A percentile compares a stretch with the other conserved stretches of the same genome.
Evolutionary conservation across 2,113 vertebrate genomes (phyloP).

Genomic region (Entelurus aequoreus): DNA sequence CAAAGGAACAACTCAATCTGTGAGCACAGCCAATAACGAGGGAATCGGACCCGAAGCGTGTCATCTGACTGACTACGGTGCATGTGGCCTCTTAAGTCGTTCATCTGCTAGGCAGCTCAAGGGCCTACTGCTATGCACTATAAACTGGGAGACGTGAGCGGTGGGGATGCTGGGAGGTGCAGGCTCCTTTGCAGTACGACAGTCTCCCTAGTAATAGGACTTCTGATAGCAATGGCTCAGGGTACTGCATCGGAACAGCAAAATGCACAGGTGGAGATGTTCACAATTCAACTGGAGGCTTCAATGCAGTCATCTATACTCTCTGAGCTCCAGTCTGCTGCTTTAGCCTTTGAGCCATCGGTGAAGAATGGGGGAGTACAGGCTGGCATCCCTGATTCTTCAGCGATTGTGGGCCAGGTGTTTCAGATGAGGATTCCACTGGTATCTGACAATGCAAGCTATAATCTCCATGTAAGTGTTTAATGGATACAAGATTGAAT

Average conservation of each 20-base stretch:
- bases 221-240: constrained; percentile 67
- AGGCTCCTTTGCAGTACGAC: constrained; percentile 72
- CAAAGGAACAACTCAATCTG: constrained; percentile 46
- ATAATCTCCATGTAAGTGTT: constrained; percentile 56
- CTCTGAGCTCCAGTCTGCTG: constrained; percentile 73
- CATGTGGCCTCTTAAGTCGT: constrained; percentile 60
- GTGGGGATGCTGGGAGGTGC: constrained; percentile 43
- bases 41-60: constrained; percentile 39
- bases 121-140: constrained; percentile 72
- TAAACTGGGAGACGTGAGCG: constrained; percentile 53
- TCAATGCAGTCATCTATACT: constrained; percentile 87
- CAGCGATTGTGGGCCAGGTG: constrained; percentile 81
- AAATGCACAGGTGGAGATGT: constrained; percentile 75
- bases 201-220: constrained; percentile 69
- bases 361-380: constrained; percentile 63
- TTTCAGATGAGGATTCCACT: constrained; percentile 82
- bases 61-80: constrained; percentile 52
- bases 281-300: constrained; percentile 82
- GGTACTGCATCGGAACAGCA: constrained; percentile 69
- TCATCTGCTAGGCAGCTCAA: constrained; percentile 50
- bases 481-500: not conserved
- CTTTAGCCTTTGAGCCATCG: constrained; percentile 73
- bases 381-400: constrained; percentile 83
- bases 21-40: constrained; percentile 47
- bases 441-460: constrained; percentile 71